Evolutionary conservation across 2,797 vertebrate species (phyloP).

Genomic region (Anableps anableps): DNA sequence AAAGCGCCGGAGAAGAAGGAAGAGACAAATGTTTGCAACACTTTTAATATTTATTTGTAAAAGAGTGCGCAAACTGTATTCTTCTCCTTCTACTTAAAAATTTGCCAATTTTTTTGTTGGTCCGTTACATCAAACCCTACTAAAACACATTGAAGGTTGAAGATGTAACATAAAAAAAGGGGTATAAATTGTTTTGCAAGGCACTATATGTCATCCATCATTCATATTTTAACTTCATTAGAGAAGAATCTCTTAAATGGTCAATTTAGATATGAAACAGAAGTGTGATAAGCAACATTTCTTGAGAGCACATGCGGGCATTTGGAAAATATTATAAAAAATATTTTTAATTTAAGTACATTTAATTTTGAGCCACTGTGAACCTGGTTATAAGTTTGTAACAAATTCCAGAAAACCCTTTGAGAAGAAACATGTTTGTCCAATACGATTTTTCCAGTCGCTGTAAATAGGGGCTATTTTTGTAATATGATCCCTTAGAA

Average conservation of each 20-base stretch:
- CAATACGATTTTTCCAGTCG: conserved; percentile 33
- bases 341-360: not conserved
- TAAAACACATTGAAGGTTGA: not conserved
- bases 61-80: not conserved
- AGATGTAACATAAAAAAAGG: not conserved
- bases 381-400: conserved; percentile 58
- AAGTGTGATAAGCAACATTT: not conserved
- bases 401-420: conserved; percentile 71
- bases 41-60: not conserved
- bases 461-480: conserved; percentile 59
- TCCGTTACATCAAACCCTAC: not conserved
- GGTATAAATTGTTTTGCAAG: not conserved
- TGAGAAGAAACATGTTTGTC: conserved; percentile 46
- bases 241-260: not conserved
- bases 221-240: conserved; percentile 3
- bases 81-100: not conserved
- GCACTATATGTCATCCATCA: not conserved
- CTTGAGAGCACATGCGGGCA: conserved; percentile 7
- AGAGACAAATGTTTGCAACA: too few relatives aligned
- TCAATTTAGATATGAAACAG: not conserved
- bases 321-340: not conserved
- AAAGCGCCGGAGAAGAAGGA: not conserved
- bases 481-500: conserved; percentile 55
- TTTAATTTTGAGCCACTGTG: conserved; percentile 39
- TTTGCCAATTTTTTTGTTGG: not conserved